Conservation (phyloP, 2,113 vertebrate species). For the Neodon shergylaensis region DNA sequence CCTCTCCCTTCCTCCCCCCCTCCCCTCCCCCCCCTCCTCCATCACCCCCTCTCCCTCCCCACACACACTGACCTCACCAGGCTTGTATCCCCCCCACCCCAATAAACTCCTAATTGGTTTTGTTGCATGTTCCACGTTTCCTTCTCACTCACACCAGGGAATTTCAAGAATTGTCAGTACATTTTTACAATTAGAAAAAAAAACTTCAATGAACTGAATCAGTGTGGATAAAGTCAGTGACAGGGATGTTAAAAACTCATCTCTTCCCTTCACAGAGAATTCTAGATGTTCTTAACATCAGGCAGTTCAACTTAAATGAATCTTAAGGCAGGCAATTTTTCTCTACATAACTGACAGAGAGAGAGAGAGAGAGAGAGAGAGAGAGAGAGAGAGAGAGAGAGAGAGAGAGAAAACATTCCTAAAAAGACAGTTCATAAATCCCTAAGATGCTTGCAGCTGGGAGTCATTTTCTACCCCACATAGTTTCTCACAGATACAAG, state of each 20-base stretch:
- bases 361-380: neutral
- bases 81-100: too few relatives aligned
- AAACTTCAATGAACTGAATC: too few relatives aligned
- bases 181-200: too few relatives aligned
- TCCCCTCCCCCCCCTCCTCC: too few relatives aligned
- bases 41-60: too few relatives aligned
- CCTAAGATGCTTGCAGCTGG: conserved; percentile 56
- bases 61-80: too few relatives aligned
- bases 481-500: conserved; percentile 73
- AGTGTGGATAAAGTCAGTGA: neutral
- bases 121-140: too few relatives aligned
- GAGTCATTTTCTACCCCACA: conserved; percentile 57
- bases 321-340: conserved; percentile 46
- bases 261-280: neutral
- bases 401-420: neutral
- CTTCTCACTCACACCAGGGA: too few relatives aligned
- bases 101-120: too few relatives aligned
- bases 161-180: too few relatives aligned
- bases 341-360: conserved; percentile 40
- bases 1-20: too few relatives aligned
- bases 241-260: conserved; percentile 41
- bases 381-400: too few relatives aligned
- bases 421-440: conserved; percentile 65
- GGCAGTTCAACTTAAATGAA: conserved; percentile 46
- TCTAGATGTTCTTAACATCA: conserved; percentile 33